Evolutionary conservation across 2,888 invertebrate species (phyloP), one percentile per base, ranked within the genome.

Genomic region (Lasioglossum vierecki): DNA sequence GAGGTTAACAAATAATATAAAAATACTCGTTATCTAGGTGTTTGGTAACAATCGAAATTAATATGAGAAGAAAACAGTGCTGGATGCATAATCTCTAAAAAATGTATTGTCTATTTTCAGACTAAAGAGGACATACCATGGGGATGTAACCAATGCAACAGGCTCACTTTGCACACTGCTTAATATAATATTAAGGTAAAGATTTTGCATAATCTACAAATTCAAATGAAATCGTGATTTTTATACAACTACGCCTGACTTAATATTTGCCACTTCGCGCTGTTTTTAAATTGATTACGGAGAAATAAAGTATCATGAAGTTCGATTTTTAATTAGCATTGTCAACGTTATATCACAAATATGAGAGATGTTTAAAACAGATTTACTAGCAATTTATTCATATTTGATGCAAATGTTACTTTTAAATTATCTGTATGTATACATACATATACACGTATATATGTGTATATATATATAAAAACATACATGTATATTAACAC

Each of bases 161-260:
- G 91, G 88, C 86, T 88, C 88, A 88, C 89, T 88, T 57, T 90
- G 88, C 90, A 91, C 89, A 86, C 93, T 91, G 91, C 93, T 94
- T 93, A 93, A 93, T 91, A 86, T 94, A 94, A 92, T 93, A 90
- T 92, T 94, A 94, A 94, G 95, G 94, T 95, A 95, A 95, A 93
- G 88, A 93, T 94, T 94, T 95, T 94, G 92, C 92, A 94, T 94
- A 94, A 93, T 93, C 93, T 94, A 92, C 88, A 87, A 90, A 88
- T 86, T 92, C 76, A 79, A 84, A 82, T 26, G n/a, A 73, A 78
- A 81, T 84, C 63, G 82, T 79, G 81, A 82, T 79, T 89, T 89
- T 89, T 88, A 84, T 89, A 88, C 83, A 84, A 81, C 70, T 80
- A 82, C 85, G 84, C 80, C 77, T 85, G 68, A 80, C 70, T 83